A percentile compares a stretch with the other conserved stretches of the same genome.
Conservation (phyloP, 2,888 invertebrate species). For the Mesorhabditis sp. region DNA sequence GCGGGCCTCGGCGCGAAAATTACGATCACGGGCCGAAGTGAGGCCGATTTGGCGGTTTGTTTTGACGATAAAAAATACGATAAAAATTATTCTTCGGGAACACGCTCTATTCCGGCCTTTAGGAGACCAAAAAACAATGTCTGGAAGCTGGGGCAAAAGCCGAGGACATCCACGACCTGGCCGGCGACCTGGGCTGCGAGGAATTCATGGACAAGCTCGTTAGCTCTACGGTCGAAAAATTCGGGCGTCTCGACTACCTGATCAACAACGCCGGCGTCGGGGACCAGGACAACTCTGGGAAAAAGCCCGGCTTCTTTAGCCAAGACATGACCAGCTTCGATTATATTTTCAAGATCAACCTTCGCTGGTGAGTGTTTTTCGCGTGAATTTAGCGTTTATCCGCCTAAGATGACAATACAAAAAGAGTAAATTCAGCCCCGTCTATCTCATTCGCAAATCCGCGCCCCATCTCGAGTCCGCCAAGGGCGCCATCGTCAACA, state of each 20-base stretch:
- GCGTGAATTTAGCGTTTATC: background rate
- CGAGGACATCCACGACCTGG: background rate
- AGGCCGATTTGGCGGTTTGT: background rate
- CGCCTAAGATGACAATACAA: background rate
- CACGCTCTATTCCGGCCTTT: background rate
- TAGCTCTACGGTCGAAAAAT: background rate
- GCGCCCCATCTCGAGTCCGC: background rate
- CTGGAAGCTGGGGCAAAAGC: background rate
- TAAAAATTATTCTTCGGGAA: background rate
- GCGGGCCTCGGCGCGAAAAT: background rate
- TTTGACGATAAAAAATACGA: background rate
- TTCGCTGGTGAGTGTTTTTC: background rate
- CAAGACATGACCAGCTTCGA: background rate
- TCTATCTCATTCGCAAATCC: background rate
- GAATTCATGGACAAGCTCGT: conserved; percentile 3
- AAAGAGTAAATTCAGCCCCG: background rate
- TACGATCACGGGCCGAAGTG: background rate
- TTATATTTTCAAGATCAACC: conserved; percentile 3
- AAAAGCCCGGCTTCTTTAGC: background rate
- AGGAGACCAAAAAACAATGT: conserved; percentile 4
- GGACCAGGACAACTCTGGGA: background rate
- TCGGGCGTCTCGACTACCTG: background rate
- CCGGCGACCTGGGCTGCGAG: background rate
- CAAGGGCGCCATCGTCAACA: background rate
- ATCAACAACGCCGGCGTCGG: background rate